phyloP scores from a whole-genome alignment of 2,113 vertebrate species.

The Phodopus roborovskii region DNA sequence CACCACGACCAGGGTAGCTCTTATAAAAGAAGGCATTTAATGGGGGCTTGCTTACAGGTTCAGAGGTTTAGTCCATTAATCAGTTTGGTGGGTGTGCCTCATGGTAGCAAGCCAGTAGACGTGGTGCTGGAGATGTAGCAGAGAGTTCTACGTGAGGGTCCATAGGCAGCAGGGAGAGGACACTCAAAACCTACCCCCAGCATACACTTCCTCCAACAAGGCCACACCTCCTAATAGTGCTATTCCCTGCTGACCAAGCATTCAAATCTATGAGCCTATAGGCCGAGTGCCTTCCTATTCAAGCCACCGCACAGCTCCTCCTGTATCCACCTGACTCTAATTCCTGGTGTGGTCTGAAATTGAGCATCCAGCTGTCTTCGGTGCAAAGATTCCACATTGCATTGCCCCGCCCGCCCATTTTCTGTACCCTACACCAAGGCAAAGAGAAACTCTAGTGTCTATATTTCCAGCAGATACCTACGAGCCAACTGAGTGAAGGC shows the following conservation, averaged over 20 bases:
- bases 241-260: not conserved
- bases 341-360: not conserved
- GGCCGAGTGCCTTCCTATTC: not conserved
- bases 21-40: not conserved
- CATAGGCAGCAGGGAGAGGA: not conserved
- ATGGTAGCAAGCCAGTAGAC: not conserved
- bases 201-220: not conserved
- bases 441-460: not conserved
- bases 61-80: not conserved
- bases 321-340: not conserved
- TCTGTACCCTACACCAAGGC: too few species aligned
- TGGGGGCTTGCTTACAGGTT: not conserved
- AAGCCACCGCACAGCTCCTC: not conserved
- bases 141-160: too few species aligned
- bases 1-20: not conserved
- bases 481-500: not conserved
- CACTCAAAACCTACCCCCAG: not conserved
- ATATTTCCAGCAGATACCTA: slow-evolving; percentile 61
- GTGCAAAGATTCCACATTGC: not conserved
- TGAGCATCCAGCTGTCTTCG: not conserved
- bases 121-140: not conserved
- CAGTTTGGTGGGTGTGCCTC: not conserved
- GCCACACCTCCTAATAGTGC: not conserved
- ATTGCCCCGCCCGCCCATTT: fast-evolving
- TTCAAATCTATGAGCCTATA: not conserved